Conservation (phyloP, 2,797 vertebrate genomes). For the Galagoides demidoff region DNA sequence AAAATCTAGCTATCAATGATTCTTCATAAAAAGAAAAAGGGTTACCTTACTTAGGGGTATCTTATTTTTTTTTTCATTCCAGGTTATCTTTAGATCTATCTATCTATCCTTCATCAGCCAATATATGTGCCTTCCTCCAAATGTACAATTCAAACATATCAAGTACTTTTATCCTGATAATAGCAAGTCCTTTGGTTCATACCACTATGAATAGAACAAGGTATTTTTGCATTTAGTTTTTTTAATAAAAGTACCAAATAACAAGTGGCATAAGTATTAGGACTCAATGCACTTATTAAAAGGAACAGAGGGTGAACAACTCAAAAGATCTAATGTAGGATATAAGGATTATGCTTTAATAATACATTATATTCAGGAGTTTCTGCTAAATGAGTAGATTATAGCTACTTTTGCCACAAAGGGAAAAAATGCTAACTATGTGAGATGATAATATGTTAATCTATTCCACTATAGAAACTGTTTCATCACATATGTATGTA, state of each 20-base stretch:
- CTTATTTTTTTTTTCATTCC: constrained; percentile 17
- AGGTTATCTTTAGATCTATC: not conserved
- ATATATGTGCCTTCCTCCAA: not conserved
- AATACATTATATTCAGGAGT: not conserved
- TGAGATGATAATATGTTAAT: not conserved
- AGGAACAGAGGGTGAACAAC: not conserved
- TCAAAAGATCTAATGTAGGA: not conserved
- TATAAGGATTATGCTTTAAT: not conserved
- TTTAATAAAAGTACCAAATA: constrained; percentile 2
- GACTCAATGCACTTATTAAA: constrained; percentile 24
- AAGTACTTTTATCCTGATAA: constrained; percentile 28
- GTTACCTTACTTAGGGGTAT: not conserved
- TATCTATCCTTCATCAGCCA: not conserved
- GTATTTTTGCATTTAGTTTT: not conserved
- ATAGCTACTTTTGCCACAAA: not conserved
- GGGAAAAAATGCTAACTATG: not conserved
- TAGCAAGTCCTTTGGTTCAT: not conserved
- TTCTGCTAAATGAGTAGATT: not conserved
- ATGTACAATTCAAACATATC: constrained; percentile 42
- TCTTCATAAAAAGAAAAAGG: not conserved
- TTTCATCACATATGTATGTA: not conserved
- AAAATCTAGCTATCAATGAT: constrained; percentile 37
- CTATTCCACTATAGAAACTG: not conserved
- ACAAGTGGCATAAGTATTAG: not conserved
- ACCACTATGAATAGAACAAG: not conserved